phyloP scores from a whole-genome alignment of 2,888 invertebrate genomes.

The Iphiclides podalirius region DNA sequence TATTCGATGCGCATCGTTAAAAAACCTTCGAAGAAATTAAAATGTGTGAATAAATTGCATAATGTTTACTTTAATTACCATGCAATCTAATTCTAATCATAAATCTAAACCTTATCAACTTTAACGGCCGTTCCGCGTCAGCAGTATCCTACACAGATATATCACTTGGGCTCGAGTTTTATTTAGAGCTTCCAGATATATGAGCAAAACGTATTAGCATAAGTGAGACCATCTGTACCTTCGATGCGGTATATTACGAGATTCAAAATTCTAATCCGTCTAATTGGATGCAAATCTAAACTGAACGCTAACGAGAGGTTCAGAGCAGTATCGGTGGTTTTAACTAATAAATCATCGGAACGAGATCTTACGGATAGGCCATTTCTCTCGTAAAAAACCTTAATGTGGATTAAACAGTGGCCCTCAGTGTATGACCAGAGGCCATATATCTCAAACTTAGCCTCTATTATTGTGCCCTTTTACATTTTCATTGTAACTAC shows the following conservation, averaged over 20 bases:
- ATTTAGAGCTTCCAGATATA: background rate
- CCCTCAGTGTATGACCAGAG: constrained; percentile 57
- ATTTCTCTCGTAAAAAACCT: constrained; percentile 53
- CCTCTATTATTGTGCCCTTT: too few species aligned
- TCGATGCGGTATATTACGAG: constrained; percentile 52
- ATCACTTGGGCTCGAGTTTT: constrained; percentile 1
- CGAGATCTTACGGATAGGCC: constrained; percentile 60
- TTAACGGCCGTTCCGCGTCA: background rate
- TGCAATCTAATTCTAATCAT: background rate
- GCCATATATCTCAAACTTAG: too few species aligned
- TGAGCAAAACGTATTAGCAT: background rate
- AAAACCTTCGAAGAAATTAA: background rate
- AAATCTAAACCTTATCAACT: background rate
- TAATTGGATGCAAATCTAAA: constrained; percentile 70
- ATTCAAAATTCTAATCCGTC: constrained; percentile 52
- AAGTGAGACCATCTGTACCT: constrained; percentile 12
- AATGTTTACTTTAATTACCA: background rate
- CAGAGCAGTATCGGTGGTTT: constrained; percentile 41
- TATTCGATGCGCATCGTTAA: background rate
- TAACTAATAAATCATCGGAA: constrained; percentile 62
- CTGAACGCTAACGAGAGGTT: constrained; percentile 69
- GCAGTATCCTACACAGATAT: constrained; percentile 6
- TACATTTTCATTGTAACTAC: too few species aligned
- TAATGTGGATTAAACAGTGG: constrained; percentile 68
- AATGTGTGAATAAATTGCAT: background rate